Percentiles rank a stretch among this genome's conserved stretches.
phyloP scores from a whole-genome alignment of 2,888 invertebrate genomes.

The Hymenopus coronatus region DNA sequence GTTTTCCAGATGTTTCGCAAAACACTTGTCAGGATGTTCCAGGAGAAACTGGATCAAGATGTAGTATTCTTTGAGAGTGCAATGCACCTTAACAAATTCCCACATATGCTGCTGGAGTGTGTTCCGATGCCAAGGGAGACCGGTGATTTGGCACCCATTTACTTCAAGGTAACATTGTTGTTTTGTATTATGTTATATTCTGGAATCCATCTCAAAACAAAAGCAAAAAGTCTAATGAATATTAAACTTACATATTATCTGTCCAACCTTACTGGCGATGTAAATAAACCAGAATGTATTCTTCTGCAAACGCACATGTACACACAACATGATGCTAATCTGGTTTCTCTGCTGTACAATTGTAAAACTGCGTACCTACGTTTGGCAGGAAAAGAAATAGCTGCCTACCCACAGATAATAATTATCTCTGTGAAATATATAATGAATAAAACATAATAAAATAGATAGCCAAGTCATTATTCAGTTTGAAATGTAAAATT shows the following conservation, averaged over 20 bases:
- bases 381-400: no score
- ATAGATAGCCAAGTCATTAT: no score
- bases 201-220: background rate
- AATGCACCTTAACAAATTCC: constrained; percentile 65
- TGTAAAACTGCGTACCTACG: no score
- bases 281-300: no score
- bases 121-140: constrained; percentile 79
- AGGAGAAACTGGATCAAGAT: constrained; percentile 61
- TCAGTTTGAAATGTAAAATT: no score
- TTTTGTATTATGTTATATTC: background rate
- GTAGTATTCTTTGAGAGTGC: constrained; percentile 90
- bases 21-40: constrained; percentile 75
- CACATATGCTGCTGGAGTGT: constrained; percentile 88
- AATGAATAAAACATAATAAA: no score
- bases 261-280: no score
- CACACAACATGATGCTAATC: no score
- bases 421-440: no score
- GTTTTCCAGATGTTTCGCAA: constrained; percentile 67
- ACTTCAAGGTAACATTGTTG: constrained; percentile 68
- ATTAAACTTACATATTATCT: background rate
- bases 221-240: background rate
- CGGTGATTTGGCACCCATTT: constrained; percentile 89
- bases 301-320: no score
- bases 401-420: no score
- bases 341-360: no score